phyloP scores from a whole-genome alignment of 2,113 vertebrate species.

The Ptychochromis oligacanthus region DNA sequence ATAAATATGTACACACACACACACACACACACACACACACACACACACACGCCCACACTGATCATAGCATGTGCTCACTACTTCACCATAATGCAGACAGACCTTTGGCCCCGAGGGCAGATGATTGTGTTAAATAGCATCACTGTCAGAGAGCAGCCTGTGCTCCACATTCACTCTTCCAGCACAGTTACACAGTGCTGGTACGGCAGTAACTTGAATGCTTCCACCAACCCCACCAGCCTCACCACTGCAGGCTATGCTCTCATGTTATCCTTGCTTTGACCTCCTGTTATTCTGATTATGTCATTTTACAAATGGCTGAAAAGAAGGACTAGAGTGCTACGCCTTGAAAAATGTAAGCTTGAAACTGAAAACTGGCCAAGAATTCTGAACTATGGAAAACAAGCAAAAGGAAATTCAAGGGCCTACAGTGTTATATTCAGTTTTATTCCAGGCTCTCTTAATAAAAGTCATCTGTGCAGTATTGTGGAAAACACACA shows the following conservation, averaged over 20 bases:
- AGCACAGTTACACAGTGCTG: neutral
- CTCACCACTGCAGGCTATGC: neutral
- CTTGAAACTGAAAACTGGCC: neutral
- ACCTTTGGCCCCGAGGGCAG: conserved; percentile 43
- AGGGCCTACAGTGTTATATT: neutral
- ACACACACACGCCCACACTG: neutral
- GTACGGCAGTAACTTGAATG: conserved; percentile 4
- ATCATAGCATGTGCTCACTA: conserved; percentile 5
- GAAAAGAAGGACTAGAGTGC: neutral
- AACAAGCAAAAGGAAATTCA: neutral
- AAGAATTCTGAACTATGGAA: neutral
- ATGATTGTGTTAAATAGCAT: conserved; percentile 58
- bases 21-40: neutral
- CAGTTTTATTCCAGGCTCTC: neutral
- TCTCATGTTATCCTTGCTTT: conserved; percentile 37
- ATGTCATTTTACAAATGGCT: neutral
- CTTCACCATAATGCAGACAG: conserved; percentile 47
- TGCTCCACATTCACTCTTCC: neutral
- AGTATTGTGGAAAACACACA: neutral
- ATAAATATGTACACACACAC: neutral
- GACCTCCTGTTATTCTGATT: conserved; percentile 44
- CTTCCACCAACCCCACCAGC: neutral
- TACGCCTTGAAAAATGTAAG: neutral
- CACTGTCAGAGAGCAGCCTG: conserved; percentile 46
- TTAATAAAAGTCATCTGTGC: neutral